Percentiles rank a stretch among this genome's conserved stretches.
These are phyloP conservation scores for Caradrina clavipalpis DNA, from an alignment of 2,888 invertebrate species.

Conservation along the genomic window DNA sequence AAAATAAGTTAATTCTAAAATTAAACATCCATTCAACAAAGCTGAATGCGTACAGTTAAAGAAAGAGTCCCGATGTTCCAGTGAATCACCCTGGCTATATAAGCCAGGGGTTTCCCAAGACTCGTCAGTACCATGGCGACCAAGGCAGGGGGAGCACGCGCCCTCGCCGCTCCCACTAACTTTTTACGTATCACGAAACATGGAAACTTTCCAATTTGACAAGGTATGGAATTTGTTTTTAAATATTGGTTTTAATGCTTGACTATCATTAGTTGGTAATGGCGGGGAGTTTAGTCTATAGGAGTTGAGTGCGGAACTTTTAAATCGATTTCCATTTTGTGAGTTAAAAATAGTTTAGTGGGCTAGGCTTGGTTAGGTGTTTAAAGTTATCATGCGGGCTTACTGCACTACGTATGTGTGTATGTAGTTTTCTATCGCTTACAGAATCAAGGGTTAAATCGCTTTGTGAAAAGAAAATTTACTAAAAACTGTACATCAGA, in stretches of 20 bases:
- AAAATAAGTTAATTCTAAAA: constrained; percentile 36
- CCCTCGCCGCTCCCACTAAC: constrained; percentile 71
- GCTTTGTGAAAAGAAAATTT: neutral
- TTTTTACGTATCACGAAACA: constrained; percentile 82
- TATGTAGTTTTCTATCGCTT: neutral
- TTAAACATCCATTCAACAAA: constrained; percentile 54
- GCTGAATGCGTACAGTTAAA: constrained; percentile 24
- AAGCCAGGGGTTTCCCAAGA: constrained; percentile 78
- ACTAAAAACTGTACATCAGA: neutral
- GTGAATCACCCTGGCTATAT: constrained; percentile 79
- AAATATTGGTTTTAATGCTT: constrained; percentile 35
- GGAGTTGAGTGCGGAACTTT: constrained; percentile 44
- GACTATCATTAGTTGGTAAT: constrained; percentile 38
- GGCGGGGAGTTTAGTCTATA: constrained; percentile 26
- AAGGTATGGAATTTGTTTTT: constrained; percentile 65
- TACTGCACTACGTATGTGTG: neutral
- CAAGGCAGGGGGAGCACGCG: constrained; percentile 62
- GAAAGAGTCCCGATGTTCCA: constrained; percentile 49
- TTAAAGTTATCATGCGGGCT: constrained; percentile 5
- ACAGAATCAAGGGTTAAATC: neutral
- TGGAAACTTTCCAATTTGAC: constrained; percentile 80
- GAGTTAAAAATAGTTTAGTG: constrained; percentile 62
- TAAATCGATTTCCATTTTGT: constrained; percentile 60
- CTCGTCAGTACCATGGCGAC: constrained; percentile 67
- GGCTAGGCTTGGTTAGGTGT: constrained; percentile 26